phyloP scores from a whole-genome alignment of 30 jellyfish, hydroid and myxozoan genomes.

The Hydra vulgaris region DNA sequence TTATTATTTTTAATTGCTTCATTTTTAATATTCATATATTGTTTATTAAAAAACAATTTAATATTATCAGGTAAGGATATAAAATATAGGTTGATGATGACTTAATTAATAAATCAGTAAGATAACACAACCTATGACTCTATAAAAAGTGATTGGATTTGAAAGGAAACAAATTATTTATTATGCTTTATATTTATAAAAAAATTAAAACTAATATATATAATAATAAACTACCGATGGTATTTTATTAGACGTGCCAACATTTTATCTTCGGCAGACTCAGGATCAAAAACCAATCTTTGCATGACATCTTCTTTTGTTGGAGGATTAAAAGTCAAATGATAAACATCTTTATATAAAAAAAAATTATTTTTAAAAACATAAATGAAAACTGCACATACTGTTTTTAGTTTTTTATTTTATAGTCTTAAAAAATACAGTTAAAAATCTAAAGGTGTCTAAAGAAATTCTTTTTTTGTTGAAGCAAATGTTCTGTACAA shows the following conservation, averaged over 20 bases:
- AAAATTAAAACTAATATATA: background rate
- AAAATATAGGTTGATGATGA: no score
- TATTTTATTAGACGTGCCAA: conserved; percentile 42
- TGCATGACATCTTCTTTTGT: conserved; percentile 31
- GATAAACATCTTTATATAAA: conserved; percentile 67
- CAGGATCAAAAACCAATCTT: conserved; percentile 58
- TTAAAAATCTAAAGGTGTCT: no score
- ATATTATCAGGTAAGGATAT: no score
- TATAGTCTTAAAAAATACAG: background rate
- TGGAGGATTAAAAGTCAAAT: conserved; percentile 88
- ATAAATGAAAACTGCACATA: background rate
- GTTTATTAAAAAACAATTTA: no score
- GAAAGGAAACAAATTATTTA: no score
- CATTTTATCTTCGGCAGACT: conserved; percentile 60
- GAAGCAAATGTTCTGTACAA: no score
- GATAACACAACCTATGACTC: no score
- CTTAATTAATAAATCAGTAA: no score
- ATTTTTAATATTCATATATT: no score
- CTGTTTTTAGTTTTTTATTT: background rate
- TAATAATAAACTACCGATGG: conserved; percentile 40
- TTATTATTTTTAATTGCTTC: no score
- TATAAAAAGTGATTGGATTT: no score
- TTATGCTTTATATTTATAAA: background rate
- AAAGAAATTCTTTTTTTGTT: no score
- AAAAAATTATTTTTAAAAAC: background rate